Base-by-base conservation (phyloP, 2,888 invertebrate species). In the Plebejus anna region DNA sequence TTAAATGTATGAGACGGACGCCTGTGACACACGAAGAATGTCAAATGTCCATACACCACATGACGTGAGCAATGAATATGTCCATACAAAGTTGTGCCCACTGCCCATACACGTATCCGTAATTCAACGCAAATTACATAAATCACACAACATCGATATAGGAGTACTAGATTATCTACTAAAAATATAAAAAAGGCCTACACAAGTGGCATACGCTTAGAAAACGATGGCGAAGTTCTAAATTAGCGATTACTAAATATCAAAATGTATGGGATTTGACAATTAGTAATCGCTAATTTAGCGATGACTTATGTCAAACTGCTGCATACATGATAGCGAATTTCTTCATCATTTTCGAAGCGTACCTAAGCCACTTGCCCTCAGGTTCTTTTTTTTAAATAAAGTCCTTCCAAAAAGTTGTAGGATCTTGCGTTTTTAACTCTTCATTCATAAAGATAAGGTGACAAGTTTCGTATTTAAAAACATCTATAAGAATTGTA, bases 61-160 rank as follows among this genome's bases (percentile, higher is more conserved):
- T 55, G 55, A 55, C 16, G 55, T 36, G 51, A 28, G 51, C 32
- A 73, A 55, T 73, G 73, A 73, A 66, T 66, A 66, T 70, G n/a
- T 72, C 51, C 55, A 36, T 55, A 32, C 55, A 28, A 72, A 55
- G 66, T 66, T 73, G 73, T 73, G 32, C 55, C 73, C 73, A 55
- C 55, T 73, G 32, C 55, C 73, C 73, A 55, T 73, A 73, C 51
- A 73, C 55, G 73, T 55, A 55, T 28, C 51, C 4, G 55, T 55
- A 73, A 73, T 55, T 73, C 73, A 55, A 73, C 73, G 51, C 28
- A 73, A 55, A 73, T 73, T 73, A 73, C n/a, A 55, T 55, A 73
- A 73, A 73, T 73, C 55, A 36, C 51, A 32, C 28, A 32, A 42
- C 73, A 13, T 73, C 42, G 42, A 71, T 42, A 22, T 71, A 71